Conservation (phyloP, 2,888 invertebrate species). For the Cataglyphis altisquamis region DNA sequence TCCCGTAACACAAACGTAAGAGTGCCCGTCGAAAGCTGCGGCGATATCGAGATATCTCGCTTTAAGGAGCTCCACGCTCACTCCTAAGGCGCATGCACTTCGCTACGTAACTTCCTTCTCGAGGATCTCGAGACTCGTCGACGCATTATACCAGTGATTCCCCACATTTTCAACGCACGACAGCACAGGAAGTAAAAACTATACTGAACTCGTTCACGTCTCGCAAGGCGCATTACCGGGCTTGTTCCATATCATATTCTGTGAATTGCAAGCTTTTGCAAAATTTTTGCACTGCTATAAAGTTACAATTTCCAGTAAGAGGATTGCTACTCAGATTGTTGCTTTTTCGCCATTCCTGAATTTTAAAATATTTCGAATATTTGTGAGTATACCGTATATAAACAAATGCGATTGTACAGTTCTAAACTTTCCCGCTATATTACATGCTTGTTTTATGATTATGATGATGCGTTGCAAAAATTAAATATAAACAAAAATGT, state of each 20-base stretch:
- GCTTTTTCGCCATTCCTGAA: neutral
- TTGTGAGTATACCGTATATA: neutral
- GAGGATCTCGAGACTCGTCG: constrained; percentile 58
- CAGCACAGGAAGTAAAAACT: constrained; percentile 40
- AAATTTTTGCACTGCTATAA: neutral
- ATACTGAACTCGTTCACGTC: constrained; percentile 47
- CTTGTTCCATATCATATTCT: constrained; percentile 17
- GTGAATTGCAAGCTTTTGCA: constrained; percentile 24
- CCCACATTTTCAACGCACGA: constrained; percentile 44
- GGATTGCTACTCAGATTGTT: neutral
- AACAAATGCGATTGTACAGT: neutral
- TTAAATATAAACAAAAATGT: neutral
- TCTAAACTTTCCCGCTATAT: neutral
- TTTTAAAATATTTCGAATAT: neutral
- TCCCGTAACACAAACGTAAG: constrained; percentile 7
- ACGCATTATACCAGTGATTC: constrained; percentile 45
- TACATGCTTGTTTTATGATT: neutral
- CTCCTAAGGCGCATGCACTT: constrained; percentile 67
- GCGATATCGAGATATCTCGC: constrained; percentile 79
- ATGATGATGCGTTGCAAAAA: neutral
- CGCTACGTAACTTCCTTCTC: constrained; percentile 62
- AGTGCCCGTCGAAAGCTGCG: constrained; percentile 63
- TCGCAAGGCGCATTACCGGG: constrained; percentile 31
- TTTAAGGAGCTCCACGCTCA: constrained; percentile 75
- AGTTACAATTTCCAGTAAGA: constrained; percentile 1